Conservation (phyloP, 2,797 vertebrate species). For the Thamnophis elegans region DNA sequence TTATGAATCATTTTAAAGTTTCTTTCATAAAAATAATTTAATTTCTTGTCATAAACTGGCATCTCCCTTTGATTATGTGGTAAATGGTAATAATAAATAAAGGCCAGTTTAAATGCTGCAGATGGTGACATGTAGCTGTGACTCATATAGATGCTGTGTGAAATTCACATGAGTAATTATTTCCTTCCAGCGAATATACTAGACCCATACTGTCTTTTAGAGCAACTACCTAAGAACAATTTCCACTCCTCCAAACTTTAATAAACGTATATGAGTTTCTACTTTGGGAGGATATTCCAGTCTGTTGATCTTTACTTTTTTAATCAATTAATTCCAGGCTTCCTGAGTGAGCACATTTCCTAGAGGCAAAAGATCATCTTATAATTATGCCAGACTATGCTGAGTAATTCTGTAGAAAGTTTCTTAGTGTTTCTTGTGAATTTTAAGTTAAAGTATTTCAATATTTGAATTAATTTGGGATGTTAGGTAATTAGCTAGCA, state of each 20-base stretch:
- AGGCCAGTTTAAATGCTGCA: constrained; percentile 18
- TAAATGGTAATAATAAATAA: neutral
- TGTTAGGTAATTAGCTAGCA: neutral
- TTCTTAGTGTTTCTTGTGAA: constrained; percentile 17
- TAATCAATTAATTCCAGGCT: constrained; percentile 63
- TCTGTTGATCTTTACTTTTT: constrained; percentile 48
- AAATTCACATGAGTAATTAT: constrained; percentile 30
- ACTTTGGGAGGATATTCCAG: constrained; percentile 53
- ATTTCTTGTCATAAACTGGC: neutral
- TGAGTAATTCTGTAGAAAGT: constrained; percentile 32
- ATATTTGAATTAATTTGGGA: neutral
- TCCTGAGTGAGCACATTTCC: constrained; percentile 74
- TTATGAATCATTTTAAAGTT: neutral
- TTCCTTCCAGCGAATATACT: constrained; percentile 41
- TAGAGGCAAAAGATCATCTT: constrained; percentile 62
- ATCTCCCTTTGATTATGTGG: neutral
- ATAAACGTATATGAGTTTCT: constrained; percentile 56
- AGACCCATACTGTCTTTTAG: constrained; percentile 38
- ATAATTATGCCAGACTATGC: constrained; percentile 47
- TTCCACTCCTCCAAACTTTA: constrained; percentile 22
- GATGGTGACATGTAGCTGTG: constrained; percentile 38
- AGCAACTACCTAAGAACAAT: constrained; percentile 53
- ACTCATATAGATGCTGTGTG: neutral
- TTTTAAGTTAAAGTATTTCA: neutral
- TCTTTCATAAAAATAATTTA: neutral